A percentile compares a stretch with the other conserved stretches of the same genome.
These are phyloP conservation scores for Puffinus mauretanicus DNA, from an alignment of 2,113 vertebrate genomes.

Conservation along the genomic window DNA sequence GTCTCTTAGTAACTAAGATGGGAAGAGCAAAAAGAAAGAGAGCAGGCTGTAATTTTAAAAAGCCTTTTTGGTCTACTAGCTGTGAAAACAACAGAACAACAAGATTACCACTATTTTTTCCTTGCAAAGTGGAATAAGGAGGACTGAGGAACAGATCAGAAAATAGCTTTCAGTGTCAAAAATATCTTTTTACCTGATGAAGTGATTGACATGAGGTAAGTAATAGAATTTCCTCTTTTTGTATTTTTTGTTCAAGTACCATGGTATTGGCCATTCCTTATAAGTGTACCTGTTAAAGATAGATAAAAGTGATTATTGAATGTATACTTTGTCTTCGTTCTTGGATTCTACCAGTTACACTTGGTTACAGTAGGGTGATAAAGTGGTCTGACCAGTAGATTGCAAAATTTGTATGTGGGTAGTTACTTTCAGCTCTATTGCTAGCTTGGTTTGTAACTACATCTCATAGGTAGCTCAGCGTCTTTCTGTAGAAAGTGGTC, in stretches of 20 bases:
- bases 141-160: background rate
- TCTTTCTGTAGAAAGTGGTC: background rate
- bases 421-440: background rate
- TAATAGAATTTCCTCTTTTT: slow-evolving; percentile 85
- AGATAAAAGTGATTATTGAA: background rate
- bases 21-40: background rate
- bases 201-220: slow-evolving; percentile 79
- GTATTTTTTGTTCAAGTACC: slow-evolving; percentile 89
- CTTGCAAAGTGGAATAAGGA: background rate
- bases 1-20: background rate
- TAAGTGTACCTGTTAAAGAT: slow-evolving; percentile 82
- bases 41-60: background rate
- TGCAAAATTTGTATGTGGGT: accelerated
- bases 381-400: background rate
- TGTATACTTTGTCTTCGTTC: background rate
- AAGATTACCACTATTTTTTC: background rate
- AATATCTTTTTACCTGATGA: slow-evolving; percentile 79
- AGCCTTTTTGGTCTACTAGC: background rate
- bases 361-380: background rate
- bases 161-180: background rate
- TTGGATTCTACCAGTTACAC: background rate
- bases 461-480: accelerated
- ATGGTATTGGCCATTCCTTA: slow-evolving; percentile 91
- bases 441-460: background rate
- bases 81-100: background rate